phyloP scores from a whole-genome alignment of 1,140 invertebrate species.

The Stenopsyche tienmushanensis region DNA sequence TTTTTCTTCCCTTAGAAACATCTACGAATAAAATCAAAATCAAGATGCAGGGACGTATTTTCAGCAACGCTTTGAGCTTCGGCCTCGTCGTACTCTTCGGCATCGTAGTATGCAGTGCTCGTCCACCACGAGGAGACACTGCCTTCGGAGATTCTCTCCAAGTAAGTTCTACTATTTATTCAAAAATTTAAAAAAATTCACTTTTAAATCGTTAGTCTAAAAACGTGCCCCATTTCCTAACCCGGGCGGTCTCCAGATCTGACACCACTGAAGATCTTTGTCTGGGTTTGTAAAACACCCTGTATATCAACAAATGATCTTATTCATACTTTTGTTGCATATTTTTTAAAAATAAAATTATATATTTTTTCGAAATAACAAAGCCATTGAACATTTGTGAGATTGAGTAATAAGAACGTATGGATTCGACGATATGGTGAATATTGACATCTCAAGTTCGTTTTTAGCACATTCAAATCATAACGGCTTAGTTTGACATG shows the following conservation, averaged over 20 bases:
- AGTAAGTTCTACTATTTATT: conserved; percentile 19
- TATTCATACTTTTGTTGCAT: not conserved
- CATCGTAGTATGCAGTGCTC: conserved; percentile 25
- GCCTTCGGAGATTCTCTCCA: conserved; percentile 30
- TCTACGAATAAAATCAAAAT: no score
- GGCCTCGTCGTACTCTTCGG: conserved; percentile 29
- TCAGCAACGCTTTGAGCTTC: conserved; percentile 17
- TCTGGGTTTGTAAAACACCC: no score
- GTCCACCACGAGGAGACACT: conserved; percentile 31
- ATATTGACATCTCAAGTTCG: no score
- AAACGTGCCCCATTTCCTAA: no score
- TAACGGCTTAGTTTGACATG: no score
- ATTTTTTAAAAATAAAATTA: not conserved
- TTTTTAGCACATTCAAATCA: no score
- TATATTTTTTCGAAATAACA: not conserved
- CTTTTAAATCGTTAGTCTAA: no score
- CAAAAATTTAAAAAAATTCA: not conserved
- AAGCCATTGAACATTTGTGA: not conserved
- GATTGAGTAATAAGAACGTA: not conserved
- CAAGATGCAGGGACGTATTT: conserved; percentile 35
- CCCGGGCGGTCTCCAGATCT: no score
- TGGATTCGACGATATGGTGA: no score
- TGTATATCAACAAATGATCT: not conserved
- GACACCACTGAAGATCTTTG: no score
- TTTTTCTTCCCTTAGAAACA: no score